Evolutionary conservation across 2,797 vertebrate genomes (phyloP).

Genomic region (Silurus aristotelis): DNA sequence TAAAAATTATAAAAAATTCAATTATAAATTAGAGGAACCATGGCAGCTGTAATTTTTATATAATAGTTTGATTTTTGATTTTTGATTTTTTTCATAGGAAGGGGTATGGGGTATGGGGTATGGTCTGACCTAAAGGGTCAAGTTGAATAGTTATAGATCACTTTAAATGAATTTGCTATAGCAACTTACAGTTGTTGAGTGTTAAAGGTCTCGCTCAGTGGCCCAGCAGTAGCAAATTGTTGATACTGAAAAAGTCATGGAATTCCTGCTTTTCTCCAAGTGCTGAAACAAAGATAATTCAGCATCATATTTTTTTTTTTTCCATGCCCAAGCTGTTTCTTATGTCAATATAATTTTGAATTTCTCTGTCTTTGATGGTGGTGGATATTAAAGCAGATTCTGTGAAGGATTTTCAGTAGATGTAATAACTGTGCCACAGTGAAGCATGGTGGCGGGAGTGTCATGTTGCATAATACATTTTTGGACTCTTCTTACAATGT

Average conservation of each 20-base stretch:
- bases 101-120: too few relatives aligned
- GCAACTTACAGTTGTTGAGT: too few relatives aligned
- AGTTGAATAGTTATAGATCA: too few relatives aligned
- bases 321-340: neutral
- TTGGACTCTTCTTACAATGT: neutral
- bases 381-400: neutral
- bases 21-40: too few relatives aligned
- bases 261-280: neutral
- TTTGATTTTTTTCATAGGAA: too few relatives aligned
- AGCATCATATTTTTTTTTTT: neutral
- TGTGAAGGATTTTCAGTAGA: neutral
- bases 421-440: neutral
- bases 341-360: neutral
- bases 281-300: conserved; percentile 15
- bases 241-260: neutral
- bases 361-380: neutral
- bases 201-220: too few relatives aligned
- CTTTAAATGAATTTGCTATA: too few relatives aligned
- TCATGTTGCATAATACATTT: neutral
- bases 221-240: too few relatives aligned
- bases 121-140: too few relatives aligned
- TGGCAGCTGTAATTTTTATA: too few relatives aligned
- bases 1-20: too few relatives aligned
- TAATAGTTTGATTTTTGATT: too few relatives aligned
- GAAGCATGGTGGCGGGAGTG: neutral